phyloP scores from a whole-genome alignment of 2,113 vertebrate species.

The Rafetus swinhoei region DNA sequence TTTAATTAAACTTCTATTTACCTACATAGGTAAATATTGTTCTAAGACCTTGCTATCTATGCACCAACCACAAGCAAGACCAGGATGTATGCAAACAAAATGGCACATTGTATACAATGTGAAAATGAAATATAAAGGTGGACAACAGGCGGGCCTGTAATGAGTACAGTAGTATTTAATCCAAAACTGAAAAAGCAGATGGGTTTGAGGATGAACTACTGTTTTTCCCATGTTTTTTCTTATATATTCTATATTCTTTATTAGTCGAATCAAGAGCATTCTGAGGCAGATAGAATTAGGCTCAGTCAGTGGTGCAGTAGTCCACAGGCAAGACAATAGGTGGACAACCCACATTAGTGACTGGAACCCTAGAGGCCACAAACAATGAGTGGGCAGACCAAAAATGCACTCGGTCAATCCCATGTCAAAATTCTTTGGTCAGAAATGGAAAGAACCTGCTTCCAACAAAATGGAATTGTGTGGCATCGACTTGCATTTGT shows the following conservation, averaged over 20 bases:
- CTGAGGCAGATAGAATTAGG: not conserved
- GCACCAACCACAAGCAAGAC: not conserved
- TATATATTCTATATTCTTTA: rapidly evolving
- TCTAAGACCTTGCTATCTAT: not conserved
- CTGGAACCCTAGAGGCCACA: too few relatives aligned
- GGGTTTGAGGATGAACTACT: not conserved
- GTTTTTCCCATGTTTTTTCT: not conserved
- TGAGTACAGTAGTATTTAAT: not conserved
- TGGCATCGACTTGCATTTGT: too few relatives aligned
- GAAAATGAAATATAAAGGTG: constrained; percentile 13
- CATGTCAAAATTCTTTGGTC: too few relatives aligned
- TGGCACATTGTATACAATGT: not conserved
- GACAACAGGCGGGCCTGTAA: not conserved
- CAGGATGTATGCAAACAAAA: not conserved
- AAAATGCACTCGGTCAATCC: too few relatives aligned
- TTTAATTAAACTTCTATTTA: constrained; percentile 33
- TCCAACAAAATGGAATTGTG: too few relatives aligned
- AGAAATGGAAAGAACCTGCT: too few relatives aligned
- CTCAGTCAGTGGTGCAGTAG: not conserved
- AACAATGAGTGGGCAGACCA: too few relatives aligned
- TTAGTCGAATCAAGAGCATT: not conserved
- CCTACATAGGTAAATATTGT: not conserved
- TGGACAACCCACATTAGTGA: too few relatives aligned
- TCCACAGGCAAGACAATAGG: too few relatives aligned
- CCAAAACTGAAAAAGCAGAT: not conserved